Conservation (phyloP, 2,113 vertebrate genomes). For the Python bivittatus region DNA sequence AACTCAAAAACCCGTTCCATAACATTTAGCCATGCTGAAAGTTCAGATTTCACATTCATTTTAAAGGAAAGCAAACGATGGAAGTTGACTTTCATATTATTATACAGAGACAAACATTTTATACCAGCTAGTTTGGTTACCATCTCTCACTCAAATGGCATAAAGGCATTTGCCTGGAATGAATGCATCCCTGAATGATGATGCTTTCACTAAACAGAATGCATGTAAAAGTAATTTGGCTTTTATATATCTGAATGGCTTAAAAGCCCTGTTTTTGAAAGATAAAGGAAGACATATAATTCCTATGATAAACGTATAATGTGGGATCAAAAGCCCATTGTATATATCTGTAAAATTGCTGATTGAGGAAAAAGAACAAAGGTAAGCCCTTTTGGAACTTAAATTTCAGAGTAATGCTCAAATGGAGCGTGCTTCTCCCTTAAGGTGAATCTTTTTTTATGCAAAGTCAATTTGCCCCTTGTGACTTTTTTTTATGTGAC, state of each 20-base stretch:
- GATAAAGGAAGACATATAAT: background rate
- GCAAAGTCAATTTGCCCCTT: background rate
- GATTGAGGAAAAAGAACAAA: conserved; percentile 1
- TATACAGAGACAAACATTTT: background rate
- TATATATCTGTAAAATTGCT: background rate
- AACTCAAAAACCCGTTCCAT: background rate
- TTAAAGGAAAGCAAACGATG: background rate
- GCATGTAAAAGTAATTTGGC: background rate
- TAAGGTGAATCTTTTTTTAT: background rate
- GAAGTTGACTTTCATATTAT: background rate
- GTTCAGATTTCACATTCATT: background rate
- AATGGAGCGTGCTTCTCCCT: too few species aligned
- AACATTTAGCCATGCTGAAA: background rate
- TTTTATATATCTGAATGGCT: background rate
- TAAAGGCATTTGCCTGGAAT: background rate
- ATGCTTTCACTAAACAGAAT: background rate
- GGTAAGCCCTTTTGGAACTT: conserved; percentile 24
- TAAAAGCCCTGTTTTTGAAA: background rate
- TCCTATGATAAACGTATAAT: background rate
- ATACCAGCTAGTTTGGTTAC: background rate
- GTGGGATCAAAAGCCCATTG: conserved; percentile 13
- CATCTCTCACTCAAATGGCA: background rate
- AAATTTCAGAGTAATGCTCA: background rate
- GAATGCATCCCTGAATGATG: background rate
- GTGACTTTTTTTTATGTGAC: background rate